Percentiles rank a stretch among this genome's conserved stretches.
Evolutionary conservation across 2,888 invertebrate genomes (phyloP).

Genomic region (Mylabris sibirica): DNA sequence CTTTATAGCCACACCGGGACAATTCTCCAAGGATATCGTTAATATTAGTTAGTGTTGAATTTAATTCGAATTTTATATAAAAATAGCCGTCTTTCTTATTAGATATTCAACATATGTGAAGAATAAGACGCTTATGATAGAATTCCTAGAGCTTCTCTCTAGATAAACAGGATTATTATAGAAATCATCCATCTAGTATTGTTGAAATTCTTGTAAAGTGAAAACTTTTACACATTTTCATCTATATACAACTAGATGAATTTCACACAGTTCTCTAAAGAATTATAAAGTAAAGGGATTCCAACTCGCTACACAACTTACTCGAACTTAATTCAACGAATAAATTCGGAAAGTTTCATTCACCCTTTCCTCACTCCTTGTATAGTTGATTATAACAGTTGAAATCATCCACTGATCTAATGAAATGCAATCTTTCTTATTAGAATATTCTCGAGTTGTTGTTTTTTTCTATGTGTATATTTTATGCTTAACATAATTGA

Average conservation of each 20-base stretch:
- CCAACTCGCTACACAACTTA: background rate
- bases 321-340: background rate
- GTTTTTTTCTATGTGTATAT: no score
- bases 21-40: no score
- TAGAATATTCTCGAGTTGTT: no score
- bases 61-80: background rate
- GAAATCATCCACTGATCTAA: background rate
- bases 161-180: background rate
- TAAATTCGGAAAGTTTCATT: background rate
- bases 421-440: background rate
- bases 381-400: background rate
- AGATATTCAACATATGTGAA: background rate
- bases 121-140: background rate
- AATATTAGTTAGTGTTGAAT: background rate
- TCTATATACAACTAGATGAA: background rate
- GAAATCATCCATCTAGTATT: background rate
- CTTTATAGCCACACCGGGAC: no score
- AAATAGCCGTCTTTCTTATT: background rate
- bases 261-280: background rate
- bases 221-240: background rate
- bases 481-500: background rate
- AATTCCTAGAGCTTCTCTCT: background rate
- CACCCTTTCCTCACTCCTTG: background rate
- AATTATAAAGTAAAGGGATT: background rate
- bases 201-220: background rate